Base-by-base conservation (phyloP, 2,113 vertebrate species). In the Sinocyclocheilus anshuiensis region DNA sequence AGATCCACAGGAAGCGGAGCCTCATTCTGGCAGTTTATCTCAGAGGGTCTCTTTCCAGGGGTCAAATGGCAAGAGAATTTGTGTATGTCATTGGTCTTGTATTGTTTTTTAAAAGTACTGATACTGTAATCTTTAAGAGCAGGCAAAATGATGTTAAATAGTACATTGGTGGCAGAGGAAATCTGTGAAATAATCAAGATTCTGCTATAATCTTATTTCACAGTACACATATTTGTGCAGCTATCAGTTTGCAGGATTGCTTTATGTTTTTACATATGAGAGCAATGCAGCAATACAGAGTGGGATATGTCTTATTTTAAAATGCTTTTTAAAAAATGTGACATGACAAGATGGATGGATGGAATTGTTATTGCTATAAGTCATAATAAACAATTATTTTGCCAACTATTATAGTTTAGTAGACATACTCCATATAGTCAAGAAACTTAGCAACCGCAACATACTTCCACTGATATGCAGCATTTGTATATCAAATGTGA, bases 1-100 rank as follows among this genome's bases (percentile, higher is more conserved):
- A 71, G 67, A 71, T 71, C 67, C 3, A 39, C 67, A 71, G 67
- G 33, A 71, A 71, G 67, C 8, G 8, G 67, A 71, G 67, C 67
- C 67, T 71, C 16, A 36, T 71, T 71, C 67, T 71, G 16, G 67
- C 67, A 39, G 33, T 15, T 0, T 20, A 10, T 36, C 6, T 20
- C 29, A 39, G 18, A 22, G 39, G 33, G 18, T 72, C 4, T 39
- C 11, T 4, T 72, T 72, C 18, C 69, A 71, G 16, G 39, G 8
- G 33, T 71, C 33, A 71, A 22, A 71, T 39, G 18, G 33, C 7
- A 20, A 71, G 33, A 39, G 8, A 39, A 20, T 71, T 71, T 71
- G 3, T 1, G 15, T 22, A 1, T 39, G 18, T 20, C 33, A 22
- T 36, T 39, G 33, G 33, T 71, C 20, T 72, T 72, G 18, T 33